phyloP scores from a whole-genome alignment of 2,797 vertebrate genomes.

The Pseudopleuronectes americanus region DNA sequence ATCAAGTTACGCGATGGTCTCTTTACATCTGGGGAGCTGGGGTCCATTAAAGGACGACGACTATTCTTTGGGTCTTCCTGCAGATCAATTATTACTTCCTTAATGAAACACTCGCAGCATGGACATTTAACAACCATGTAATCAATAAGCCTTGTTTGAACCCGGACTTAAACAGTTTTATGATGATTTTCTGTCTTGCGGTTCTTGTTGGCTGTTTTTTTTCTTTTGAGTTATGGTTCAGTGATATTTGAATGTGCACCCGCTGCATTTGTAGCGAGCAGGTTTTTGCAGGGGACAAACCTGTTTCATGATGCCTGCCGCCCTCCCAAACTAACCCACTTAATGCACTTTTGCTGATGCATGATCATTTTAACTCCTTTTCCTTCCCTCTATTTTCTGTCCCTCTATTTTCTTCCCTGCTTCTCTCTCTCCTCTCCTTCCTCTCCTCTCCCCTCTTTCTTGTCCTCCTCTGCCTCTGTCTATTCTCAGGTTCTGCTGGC shows the following conservation, averaged over 20 bases:
- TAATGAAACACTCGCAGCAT: conserved; percentile 81
- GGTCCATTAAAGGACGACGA: conserved; percentile 84
- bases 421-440: conserved; percentile 40
- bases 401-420: conserved; percentile 39
- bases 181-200: conserved; percentile 63
- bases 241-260: conserved; percentile 43
- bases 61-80: conserved; percentile 86
- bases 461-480: conserved; percentile 82
- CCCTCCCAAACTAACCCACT: conserved; percentile 72
- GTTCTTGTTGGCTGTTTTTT: conserved; percentile 49
- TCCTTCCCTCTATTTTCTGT: conserved; percentile 31
- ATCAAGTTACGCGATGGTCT: conserved; percentile 85
- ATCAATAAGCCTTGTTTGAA: conserved; percentile 73
- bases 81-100: conserved; percentile 86
- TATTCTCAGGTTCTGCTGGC: conserved; percentile 99
- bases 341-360: conserved; percentile 77
- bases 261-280: conserved; percentile 24
- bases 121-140: conserved; percentile 72
- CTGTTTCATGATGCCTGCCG: conserved; percentile 38
- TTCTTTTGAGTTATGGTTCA: conserved; percentile 46
- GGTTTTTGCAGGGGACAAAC: conserved; percentile 37
- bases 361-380: conserved; percentile 80
- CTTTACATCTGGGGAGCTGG: conserved; percentile 87
- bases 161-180: conserved; percentile 66
- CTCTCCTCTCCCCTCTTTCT: conserved; percentile 42